These are phyloP conservation scores for Yponomeuta evonymella DNA, from an alignment of 2,888 invertebrate species.

Conservation along the genomic window DNA sequence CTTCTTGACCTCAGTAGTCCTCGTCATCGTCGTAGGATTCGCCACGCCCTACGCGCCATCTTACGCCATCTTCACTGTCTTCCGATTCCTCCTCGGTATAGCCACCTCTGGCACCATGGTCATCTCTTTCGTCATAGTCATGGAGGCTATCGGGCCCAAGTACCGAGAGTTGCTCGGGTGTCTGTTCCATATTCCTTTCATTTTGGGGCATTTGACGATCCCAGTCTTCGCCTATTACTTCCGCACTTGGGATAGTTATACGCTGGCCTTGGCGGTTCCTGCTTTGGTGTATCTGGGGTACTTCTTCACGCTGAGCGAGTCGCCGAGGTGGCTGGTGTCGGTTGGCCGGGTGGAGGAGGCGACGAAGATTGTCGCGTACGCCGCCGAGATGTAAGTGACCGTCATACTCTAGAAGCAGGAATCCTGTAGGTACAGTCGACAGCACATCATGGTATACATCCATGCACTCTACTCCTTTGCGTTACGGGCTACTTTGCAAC, in stretches of 20 bases:
- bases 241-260: constrained; percentile 79
- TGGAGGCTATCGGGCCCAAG: constrained; percentile 78
- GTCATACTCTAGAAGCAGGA: too few relatives aligned
- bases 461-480: too few relatives aligned
- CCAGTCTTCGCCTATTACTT: constrained; percentile 79
- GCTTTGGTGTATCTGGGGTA: constrained; percentile 78
- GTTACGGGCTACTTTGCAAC: too few relatives aligned
- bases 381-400: constrained; percentile 65
- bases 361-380: constrained; percentile 78
- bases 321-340: constrained; percentile 87
- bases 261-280: constrained; percentile 78
- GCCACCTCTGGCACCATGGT: constrained; percentile 91
- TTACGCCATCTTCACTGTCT: constrained; percentile 73
- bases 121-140: constrained; percentile 81
- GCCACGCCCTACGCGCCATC: constrained; percentile 81
- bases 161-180: constrained; percentile 75
- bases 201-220: constrained; percentile 80
- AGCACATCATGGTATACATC: too few relatives aligned
- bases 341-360: constrained; percentile 80
- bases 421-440: too few relatives aligned
- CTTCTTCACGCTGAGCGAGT: constrained; percentile 84
- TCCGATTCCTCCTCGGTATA: constrained; percentile 81
- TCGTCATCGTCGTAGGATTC: constrained; percentile 81
- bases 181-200: constrained; percentile 81
- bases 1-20: constrained; percentile 79